A percentile compares a stretch with the other conserved stretches of the same genome.
Conservation (phyloP, 2,113 vertebrate species). For the Montifringilla adamsi region DNA sequence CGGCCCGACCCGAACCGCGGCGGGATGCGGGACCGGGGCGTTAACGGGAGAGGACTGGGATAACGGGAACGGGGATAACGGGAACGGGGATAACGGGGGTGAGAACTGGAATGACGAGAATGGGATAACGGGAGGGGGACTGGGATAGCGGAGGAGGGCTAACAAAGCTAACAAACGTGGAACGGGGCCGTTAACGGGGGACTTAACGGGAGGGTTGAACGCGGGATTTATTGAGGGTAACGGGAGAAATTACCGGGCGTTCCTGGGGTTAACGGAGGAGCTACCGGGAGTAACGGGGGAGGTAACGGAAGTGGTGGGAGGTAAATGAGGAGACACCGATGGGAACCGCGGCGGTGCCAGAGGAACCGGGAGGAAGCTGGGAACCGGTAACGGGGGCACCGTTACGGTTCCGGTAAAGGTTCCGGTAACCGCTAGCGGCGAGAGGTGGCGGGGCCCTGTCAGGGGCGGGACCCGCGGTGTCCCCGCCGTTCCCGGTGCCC, state of each 20-base stretch:
- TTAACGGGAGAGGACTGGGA: too few species aligned
- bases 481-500: background rate
- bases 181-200: background rate
- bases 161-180: background rate
- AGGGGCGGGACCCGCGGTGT: background rate
- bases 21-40: too few species aligned
- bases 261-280: background rate
- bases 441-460: background rate
- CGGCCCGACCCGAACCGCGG: too few species aligned
- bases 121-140: too few species aligned
- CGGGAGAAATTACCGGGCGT: background rate
- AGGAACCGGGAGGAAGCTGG: background rate
- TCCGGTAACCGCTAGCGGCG: background rate
- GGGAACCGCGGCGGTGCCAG: background rate
- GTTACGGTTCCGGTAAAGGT: too few species aligned
- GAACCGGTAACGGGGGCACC: background rate
- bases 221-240: background rate
- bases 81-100: too few species aligned
- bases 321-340: background rate
- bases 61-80: too few species aligned
- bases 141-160: background rate
- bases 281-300: too few species aligned
- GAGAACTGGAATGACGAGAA: too few species aligned
- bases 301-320: too few species aligned
- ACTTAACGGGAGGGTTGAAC: too few species aligned